Percentiles rank a stretch among this genome's conserved stretches.
Evolutionary conservation across 2,888 invertebrate genomes (phyloP).

Genomic region (Synanthedon andrenaeformis): DNA sequence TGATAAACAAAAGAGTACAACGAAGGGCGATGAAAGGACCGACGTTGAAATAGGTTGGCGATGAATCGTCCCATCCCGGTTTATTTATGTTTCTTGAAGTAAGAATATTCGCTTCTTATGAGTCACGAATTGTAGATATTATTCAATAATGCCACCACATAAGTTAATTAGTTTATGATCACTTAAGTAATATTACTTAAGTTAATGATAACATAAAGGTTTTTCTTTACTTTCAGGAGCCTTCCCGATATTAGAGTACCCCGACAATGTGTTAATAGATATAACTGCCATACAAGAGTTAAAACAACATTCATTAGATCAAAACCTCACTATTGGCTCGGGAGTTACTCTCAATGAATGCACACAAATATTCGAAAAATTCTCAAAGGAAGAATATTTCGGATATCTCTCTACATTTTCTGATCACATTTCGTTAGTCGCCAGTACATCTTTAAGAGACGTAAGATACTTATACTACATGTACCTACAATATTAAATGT

Average conservation of each 20-base stretch:
- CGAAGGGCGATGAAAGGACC: no score
- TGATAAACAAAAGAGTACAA: no score
- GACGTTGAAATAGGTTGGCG: no score
- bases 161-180: no score
- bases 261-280: conserved; percentile 72
- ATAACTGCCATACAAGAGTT: conserved; percentile 70
- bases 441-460: conserved; percentile 77
- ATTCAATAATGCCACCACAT: no score
- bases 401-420: conserved; percentile 68
- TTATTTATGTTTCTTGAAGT: no score
- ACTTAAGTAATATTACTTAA: no score
- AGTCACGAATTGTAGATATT: no score
- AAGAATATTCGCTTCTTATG: no score
- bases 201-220: no score
- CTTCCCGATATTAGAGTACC: conserved; percentile 35
- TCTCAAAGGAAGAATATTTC: conserved; percentile 44
- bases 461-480: conserved; percentile 42
- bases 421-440: conserved; percentile 74
- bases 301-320: conserved; percentile 37
- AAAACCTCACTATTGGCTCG: conserved; percentile 64
- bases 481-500: no score
- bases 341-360: conserved; percentile 65
- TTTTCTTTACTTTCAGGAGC: conserved; percentile 25
- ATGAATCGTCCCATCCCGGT: no score
- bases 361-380: conserved; percentile 45